Evolutionary conservation across 1,140 invertebrate genomes (phyloP).

Genomic region (Cydia strobilella): DNA sequence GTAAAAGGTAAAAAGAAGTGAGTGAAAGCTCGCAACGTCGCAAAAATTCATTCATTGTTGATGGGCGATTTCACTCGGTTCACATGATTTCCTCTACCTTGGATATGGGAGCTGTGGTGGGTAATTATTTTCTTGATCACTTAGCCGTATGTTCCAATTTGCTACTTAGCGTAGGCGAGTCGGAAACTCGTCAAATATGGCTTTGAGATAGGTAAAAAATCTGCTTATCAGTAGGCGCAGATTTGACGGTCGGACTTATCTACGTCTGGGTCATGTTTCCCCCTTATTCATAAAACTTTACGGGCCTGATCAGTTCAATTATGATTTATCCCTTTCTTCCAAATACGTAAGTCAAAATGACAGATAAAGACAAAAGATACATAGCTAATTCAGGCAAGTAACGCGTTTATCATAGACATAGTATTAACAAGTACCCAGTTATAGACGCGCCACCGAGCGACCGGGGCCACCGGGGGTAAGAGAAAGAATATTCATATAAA

Average conservation of each 20-base stretch:
- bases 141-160: background rate
- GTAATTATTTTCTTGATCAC: constrained; percentile 34
- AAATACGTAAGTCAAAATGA: too few relatives aligned
- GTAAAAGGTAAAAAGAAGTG: constrained; percentile 40
- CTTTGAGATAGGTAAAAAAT: background rate
- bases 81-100: constrained; percentile 63
- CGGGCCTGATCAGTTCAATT: too few relatives aligned
- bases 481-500: too few relatives aligned
- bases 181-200: background rate
- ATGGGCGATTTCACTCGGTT: constrained; percentile 70
- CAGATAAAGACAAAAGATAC: too few relatives aligned
- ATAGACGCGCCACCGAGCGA: too few relatives aligned
- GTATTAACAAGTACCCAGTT: too few relatives aligned
- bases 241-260: background rate
- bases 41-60: constrained; percentile 72
- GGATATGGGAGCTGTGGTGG: constrained; percentile 35
- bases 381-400: too few relatives aligned
- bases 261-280: too few relatives aligned
- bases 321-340: too few relatives aligned
- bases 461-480: too few relatives aligned
- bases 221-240: background rate
- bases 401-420: too few relatives aligned
- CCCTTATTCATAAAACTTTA: too few relatives aligned
- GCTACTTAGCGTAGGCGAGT: background rate
- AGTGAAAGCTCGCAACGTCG: constrained; percentile 66